Conservation (phyloP, 2,113 vertebrate species). For the Cebus imitator region DNA sequence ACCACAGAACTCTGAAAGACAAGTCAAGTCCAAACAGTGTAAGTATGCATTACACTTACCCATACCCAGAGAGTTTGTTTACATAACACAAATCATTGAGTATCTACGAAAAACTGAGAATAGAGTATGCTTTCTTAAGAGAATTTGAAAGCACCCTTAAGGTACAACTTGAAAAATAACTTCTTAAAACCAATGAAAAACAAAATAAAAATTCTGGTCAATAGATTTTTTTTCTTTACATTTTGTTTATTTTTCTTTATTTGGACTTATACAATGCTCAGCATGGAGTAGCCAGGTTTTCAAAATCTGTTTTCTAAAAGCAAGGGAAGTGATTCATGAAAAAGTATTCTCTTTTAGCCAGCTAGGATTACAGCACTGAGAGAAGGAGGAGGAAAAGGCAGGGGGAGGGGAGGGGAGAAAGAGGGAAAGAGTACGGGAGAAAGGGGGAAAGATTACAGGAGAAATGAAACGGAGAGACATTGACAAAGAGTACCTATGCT, state of each 20-base stretch:
- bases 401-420: no score
- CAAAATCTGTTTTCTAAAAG: slow-evolving; percentile 12
- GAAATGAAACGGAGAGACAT: background rate
- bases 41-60: background rate
- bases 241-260: background rate
- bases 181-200: slow-evolving; percentile 22
- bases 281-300: background rate
- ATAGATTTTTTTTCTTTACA: background rate
- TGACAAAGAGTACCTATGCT: background rate
- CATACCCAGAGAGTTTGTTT: background rate
- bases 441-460: background rate
- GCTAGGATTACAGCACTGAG: background rate
- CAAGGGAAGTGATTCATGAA: background rate
- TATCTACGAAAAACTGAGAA: background rate
- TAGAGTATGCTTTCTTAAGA: background rate
- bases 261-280: background rate
- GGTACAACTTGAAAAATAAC: background rate
- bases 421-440: background rate
- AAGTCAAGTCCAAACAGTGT: slow-evolving; percentile 21
- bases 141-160: background rate
- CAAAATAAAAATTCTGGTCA: slow-evolving; percentile 12
- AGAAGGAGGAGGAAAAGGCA: background rate
- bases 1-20: slow-evolving; percentile 2
- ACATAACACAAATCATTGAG: background rate
- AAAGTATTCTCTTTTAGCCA: background rate